These are phyloP conservation scores for Petrocephalus zakoni DNA, from an alignment of 2,113 vertebrate species.

Conservation along the genomic window DNA sequence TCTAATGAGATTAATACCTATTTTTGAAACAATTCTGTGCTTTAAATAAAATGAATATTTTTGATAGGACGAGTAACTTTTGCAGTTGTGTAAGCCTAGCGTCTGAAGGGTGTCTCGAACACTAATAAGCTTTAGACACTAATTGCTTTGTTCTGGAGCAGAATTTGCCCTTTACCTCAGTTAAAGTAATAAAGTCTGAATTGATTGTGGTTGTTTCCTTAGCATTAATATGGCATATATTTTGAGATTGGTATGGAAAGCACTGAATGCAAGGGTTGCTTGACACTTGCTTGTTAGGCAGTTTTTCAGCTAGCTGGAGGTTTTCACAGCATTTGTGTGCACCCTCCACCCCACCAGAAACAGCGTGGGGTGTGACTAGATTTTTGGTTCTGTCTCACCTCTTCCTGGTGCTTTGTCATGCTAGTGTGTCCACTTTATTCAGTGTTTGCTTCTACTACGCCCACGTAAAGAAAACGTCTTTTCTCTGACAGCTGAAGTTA, in stretches of 20 bases:
- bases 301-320: not conserved
- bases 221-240: not conserved
- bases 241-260: not conserved
- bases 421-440: not conserved
- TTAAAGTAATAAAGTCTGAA: slow-evolving; percentile 11
- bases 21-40: slow-evolving; percentile 52
- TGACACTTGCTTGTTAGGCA: not conserved
- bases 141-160: not conserved
- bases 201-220: slow-evolving; percentile 3
- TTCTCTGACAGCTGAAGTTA: not conserved
- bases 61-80: slow-evolving; percentile 52
- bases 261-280: not conserved
- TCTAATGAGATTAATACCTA: slow-evolving; percentile 50
- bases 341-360: not conserved
- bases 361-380: not conserved
- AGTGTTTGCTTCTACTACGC: not conserved
- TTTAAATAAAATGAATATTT: slow-evolving; percentile 54
- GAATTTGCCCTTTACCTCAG: slow-evolving; percentile 12
- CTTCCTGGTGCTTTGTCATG: not conserved
- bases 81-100: slow-evolving; percentile 21
- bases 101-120: not conserved
- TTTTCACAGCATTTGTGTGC: not conserved
- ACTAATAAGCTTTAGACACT: slow-evolving; percentile 18
- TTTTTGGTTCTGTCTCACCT: not conserved
- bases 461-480: not conserved